Evolutionary conservation across 2,888 invertebrate species (phyloP), one percentile per base, ranked within the genome.

Genomic region (Yponomeuta sedellus): DNA sequence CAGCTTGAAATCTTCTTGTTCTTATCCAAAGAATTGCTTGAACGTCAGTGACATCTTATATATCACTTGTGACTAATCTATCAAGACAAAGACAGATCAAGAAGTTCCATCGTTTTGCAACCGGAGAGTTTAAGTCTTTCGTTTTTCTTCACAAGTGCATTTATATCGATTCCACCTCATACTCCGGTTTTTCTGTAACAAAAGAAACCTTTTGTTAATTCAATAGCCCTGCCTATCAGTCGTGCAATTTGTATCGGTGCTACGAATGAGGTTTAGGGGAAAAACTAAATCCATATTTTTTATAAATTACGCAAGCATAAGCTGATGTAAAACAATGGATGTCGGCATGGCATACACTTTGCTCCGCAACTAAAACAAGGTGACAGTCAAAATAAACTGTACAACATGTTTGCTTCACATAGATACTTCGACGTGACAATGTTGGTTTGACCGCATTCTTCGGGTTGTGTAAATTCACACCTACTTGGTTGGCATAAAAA

Each of bases 111-210:
- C 4, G 44, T 16, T 59, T 22, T 6, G 6, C 40, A 19, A 2
- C 6, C 16, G 39, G 34, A 62, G 34, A 12, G 65, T n/a, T n/a
- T n/a, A n/a, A n/a, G n/a, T 65, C 19, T 66, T 65, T 71, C 74
- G 78, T 68, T 75, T 72, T 63, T 73, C 73, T 70, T 90, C 90
- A 68, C 91, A 91, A 1, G 73, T 70, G 70, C 91, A 91, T 70
- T 87, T 90, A 84, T 80, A 85, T 67, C 88, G 83, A 81, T 88
- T 90, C 91, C 91, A 91, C 86, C 77, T 82, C 87, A 86, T 83
- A 85, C 80, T 83, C 80, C 76, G 82, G 80, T 78, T 87, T 83
- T 78, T 75, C 90, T 91, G 81, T 81, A 90, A 88, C 82, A 86
- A 89, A 69, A 70, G 67, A 74, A 80, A 73, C 67, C 61, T n/a